Conservation (phyloP, 64 coral and sea anemone species). For the Stylophora pistillata region DNA sequence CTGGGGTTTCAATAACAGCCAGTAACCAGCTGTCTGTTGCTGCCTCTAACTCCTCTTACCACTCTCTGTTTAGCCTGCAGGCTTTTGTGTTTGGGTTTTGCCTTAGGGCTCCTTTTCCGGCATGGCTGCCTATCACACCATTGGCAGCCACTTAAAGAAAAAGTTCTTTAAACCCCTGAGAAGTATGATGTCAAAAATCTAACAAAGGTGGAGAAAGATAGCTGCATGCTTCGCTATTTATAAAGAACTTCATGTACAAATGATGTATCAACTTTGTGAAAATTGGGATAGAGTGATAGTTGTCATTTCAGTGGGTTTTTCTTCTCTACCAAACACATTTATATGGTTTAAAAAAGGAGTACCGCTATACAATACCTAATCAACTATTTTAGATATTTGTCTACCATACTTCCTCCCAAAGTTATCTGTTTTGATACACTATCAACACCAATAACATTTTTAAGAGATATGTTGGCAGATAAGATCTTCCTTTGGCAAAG, state of each 20-base stretch:
- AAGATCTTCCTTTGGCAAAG: background rate
- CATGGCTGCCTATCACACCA: no score
- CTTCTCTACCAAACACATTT: background rate
- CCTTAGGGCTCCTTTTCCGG: no score
- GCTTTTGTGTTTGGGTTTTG: no score
- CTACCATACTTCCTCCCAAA: background rate
- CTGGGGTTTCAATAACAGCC: no score
- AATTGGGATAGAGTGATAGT: background rate
- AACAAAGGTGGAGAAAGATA: background rate
- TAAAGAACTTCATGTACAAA: background rate
- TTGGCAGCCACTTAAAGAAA: no score
- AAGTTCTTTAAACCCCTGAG: background rate
- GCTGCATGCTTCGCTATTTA: background rate
- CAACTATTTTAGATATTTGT: conserved; percentile 1
- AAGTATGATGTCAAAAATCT: background rate
- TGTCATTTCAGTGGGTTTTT: background rate
- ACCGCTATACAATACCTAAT: background rate
- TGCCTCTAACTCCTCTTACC: no score
- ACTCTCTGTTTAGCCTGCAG: no score
- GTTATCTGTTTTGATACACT: background rate
- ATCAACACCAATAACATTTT: background rate
- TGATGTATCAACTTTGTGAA: background rate
- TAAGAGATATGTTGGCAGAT: background rate
- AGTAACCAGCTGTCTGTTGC: no score
- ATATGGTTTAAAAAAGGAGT: background rate